These are phyloP conservation scores for Apaloderma vittatum DNA, from an alignment of 2,113 vertebrate species.

Conservation along the genomic window DNA sequence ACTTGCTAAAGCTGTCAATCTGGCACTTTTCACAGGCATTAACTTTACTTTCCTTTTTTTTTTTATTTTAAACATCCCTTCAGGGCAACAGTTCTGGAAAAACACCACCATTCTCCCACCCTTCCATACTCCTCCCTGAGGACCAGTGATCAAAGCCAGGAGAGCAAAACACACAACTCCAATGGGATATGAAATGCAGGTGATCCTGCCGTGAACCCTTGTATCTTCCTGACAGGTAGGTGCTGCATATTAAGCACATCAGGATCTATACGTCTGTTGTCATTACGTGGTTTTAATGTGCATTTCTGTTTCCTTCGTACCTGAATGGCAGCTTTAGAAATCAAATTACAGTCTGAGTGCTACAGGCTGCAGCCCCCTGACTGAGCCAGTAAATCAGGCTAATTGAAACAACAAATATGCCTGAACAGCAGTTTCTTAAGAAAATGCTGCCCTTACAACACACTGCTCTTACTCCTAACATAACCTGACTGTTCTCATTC, in stretches of 20 bases:
- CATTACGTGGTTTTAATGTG: background rate
- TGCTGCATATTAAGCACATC: background rate
- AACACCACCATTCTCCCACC: background rate
- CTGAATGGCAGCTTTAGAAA: slow-evolving; percentile 64
- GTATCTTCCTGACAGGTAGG: background rate
- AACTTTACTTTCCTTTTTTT: background rate
- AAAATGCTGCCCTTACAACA: slow-evolving; percentile 31
- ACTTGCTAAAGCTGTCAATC: background rate
- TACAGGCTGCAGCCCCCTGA: slow-evolving; percentile 53
- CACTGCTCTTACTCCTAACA: slow-evolving; percentile 10
- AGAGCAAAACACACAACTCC: background rate
- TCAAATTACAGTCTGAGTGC: slow-evolving; percentile 39
- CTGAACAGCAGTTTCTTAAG: slow-evolving; percentile 22
- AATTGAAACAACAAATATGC: slow-evolving; percentile 69
- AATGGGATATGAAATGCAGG: background rate
- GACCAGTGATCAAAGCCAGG: background rate
- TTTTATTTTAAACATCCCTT: slow-evolving; percentile 25
- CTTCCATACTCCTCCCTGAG: background rate
- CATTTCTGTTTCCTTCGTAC: slow-evolving; percentile 21
- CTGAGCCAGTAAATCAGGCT: slow-evolving; percentile 61
- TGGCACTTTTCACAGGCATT: slow-evolving; percentile 1
- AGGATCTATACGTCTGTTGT: background rate
- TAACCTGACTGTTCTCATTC: slow-evolving; percentile 26
- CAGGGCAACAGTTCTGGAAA: slow-evolving; percentile 45
- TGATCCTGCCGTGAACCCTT: background rate